Evolutionary conservation across 2,797 vertebrate genomes (phyloP).

Genomic region (Halcyon badia): DNA sequence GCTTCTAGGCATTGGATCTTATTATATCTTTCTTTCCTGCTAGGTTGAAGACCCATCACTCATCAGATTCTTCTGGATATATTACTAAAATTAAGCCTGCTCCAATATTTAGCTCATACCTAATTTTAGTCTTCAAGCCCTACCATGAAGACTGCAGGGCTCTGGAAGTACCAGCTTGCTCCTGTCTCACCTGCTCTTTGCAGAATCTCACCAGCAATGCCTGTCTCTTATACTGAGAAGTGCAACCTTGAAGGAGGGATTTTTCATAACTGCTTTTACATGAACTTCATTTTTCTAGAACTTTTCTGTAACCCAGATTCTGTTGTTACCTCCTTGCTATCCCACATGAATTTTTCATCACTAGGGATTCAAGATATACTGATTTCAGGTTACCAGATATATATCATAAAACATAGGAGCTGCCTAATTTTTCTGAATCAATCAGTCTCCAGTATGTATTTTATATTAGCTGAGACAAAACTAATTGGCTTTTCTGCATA

Average conservation of each 20-base stretch:
- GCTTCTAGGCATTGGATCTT: not conserved
- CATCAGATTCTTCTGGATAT: not conserved
- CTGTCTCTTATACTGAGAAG: not conserved
- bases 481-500: not conserved
- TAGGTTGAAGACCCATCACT: not conserved
- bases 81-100: not conserved
- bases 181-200: not conserved
- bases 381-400: not conserved
- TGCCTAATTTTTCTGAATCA: not conserved
- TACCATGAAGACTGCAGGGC: not conserved
- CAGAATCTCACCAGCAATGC: not conserved
- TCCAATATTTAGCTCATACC: not conserved
- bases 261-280: not conserved
- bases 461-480: slow-evolving; percentile 41
- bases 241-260: not conserved
- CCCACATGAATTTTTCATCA: not conserved
- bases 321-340: not conserved
- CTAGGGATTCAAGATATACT: not conserved
- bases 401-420: not conserved
- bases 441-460: not conserved
- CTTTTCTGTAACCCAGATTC: not conserved
- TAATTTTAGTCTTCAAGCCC: not conserved
- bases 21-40: not conserved
- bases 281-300: not conserved
- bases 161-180: not conserved